phyloP scores from a whole-genome alignment of 2,888 invertebrate species.

The Sarcophaga subvicina region DNA sequence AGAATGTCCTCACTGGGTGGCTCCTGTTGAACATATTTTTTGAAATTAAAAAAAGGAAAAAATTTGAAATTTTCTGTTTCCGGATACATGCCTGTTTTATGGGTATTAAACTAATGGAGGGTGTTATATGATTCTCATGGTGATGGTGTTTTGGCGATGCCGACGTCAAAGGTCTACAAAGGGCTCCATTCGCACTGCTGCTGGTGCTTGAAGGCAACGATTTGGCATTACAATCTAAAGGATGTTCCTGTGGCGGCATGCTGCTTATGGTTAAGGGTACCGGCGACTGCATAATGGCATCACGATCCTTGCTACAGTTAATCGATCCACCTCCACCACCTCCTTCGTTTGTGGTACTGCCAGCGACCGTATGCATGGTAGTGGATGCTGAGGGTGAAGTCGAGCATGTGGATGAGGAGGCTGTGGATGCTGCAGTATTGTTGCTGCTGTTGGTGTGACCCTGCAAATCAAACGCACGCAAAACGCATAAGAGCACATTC shows the following conservation, averaged over 20 bases:
- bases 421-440: conserved; percentile 31
- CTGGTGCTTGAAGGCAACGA: conserved; percentile 78
- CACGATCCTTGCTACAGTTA: conserved; percentile 68
- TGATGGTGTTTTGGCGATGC: conserved; percentile 76
- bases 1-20: conserved; percentile 56
- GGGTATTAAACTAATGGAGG: conserved; percentile 92
- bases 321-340: conserved; percentile 55
- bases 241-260: conserved; percentile 71
- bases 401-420: conserved; percentile 28
- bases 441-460: conserved; percentile 71
- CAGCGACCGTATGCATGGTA: conserved; percentile 66
- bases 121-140: conserved; percentile 86
- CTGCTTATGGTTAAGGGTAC: conserved; percentile 68
- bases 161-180: conserved; percentile 67
- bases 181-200: conserved; percentile 65
- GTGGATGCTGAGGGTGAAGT: conserved; percentile 33
- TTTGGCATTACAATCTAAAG: conserved; percentile 79
- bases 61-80: neutral
- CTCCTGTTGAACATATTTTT: conserved; percentile 40
- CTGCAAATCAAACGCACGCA: conserved; percentile 80
- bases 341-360: conserved; percentile 64
- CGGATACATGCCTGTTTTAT: conserved; percentile 87
- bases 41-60: neutral
- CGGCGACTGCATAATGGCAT: conserved; percentile 73
- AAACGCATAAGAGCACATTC: conserved; percentile 78